A percentile compares a stretch with the other conserved stretches of the same genome.
phyloP scores from a whole-genome alignment of 2,888 invertebrate species.

The Scotopteryx bipunctaria region DNA sequence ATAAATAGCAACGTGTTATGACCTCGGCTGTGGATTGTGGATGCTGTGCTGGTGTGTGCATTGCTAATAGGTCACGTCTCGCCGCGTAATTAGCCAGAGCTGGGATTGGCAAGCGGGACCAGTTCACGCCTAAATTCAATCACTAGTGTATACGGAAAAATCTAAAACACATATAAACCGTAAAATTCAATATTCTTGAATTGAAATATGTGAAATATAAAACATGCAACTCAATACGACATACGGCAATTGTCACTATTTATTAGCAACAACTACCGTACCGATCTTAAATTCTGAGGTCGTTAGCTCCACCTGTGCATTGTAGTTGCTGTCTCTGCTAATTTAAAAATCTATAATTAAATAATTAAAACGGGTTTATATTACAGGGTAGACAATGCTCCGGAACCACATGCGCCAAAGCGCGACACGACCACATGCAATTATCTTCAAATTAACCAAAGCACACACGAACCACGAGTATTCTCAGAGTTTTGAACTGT shows the following conservation, averaged over 20 bases:
- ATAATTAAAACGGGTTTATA: neutral
- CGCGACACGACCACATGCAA: neutral
- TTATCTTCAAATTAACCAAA: neutral
- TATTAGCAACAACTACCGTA: neutral
- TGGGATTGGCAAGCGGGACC: slow-evolving; percentile 37
- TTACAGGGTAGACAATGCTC: neutral
- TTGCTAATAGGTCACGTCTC: slow-evolving; percentile 45
- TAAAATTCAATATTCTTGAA: too few species aligned
- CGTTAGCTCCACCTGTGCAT: neutral
- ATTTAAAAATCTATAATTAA: slow-evolving; percentile 5
- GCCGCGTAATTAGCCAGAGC: slow-evolving; percentile 44
- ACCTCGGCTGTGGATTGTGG: slow-evolving; percentile 22
- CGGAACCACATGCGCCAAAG: neutral
- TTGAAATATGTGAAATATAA: too few species aligned
- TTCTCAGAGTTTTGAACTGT: too few species aligned
- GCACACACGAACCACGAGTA: neutral
- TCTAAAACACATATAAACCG: too few species aligned
- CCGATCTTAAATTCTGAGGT: neutral
- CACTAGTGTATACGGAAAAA: neutral
- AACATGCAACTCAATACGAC: neutral
- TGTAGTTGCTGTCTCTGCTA: neutral
- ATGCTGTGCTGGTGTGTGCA: slow-evolving; percentile 22
- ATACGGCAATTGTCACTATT: neutral
- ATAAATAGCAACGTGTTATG: slow-evolving; percentile 26
- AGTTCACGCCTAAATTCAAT: slow-evolving; percentile 35